Percentiles rank a stretch among this genome's conserved stretches.
Evolutionary conservation across 2,888 invertebrate species (phyloP).

Genomic region (Andrena camellia): DNA sequence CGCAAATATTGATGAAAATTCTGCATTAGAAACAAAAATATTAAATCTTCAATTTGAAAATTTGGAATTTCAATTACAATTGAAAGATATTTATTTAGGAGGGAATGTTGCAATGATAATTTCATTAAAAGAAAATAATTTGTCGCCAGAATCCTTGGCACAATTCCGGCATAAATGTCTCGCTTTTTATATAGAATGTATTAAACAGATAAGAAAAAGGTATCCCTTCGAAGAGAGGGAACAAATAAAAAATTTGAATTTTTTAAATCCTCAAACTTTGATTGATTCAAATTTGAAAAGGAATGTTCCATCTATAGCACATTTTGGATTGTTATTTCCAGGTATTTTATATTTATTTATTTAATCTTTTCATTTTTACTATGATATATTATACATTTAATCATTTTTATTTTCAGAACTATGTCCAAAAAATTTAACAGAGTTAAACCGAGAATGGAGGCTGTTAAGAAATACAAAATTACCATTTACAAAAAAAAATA

Average conservation of each 20-base stretch:
- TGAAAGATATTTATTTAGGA: conserved; percentile 4
- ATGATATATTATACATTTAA: conserved; percentile 7
- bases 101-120: background rate
- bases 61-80: background rate
- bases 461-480: conserved; percentile 1
- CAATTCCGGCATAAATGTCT: background rate
- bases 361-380: background rate
- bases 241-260: background rate
- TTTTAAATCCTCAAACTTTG: background rate
- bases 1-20: conserved; percentile 1
- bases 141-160: background rate
- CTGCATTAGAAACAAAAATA: background rate
- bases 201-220: background rate
- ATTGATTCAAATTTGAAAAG: background rate
- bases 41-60: background rate
- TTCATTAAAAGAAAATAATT: background rate
- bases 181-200: background rate
- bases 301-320: background rate
- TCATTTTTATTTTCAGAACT: conserved; percentile 5
- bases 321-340: background rate
- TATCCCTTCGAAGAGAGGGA: background rate
- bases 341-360: conserved; percentile 3
- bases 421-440: background rate
- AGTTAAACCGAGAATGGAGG: conserved; percentile 4
- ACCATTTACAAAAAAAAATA: background rate